Conservation (phyloP, 1,140 invertebrate species). For the Drosophila parvula region DNA sequence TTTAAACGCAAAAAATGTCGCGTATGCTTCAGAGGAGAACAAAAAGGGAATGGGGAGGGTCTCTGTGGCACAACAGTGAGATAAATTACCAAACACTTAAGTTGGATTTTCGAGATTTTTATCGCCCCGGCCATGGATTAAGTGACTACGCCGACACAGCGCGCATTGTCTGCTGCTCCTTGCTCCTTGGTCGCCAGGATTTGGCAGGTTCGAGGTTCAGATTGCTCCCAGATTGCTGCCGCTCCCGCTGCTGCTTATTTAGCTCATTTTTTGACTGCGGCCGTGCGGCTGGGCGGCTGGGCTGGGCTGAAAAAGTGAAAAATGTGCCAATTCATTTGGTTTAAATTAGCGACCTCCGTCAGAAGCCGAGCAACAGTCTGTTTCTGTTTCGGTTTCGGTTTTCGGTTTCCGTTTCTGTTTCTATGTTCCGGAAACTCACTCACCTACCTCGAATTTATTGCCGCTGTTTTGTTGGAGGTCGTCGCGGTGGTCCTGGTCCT, state of each 20-base stretch:
- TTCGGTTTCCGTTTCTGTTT: conserved; percentile 11
- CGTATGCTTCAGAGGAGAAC: conserved; percentile 40
- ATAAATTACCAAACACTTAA: conserved; percentile 84
- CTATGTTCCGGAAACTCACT: conserved; percentile 9
- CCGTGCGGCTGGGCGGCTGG: too few relatives aligned
- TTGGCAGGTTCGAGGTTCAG: conserved; percentile 25
- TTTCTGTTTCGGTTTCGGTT: conserved; percentile 33
- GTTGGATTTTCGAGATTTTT: conserved; percentile 84
- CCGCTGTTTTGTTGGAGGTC: conserved; percentile 46
- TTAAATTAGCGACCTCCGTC: conserved; percentile 82
- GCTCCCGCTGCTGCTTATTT: conserved; percentile 63
- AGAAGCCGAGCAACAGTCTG: conserved; percentile 70
- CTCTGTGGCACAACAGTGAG: conserved; percentile 53
- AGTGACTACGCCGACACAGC: conserved; percentile 65
- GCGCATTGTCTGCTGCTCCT: conserved; percentile 37
- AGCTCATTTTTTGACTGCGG: conserved; percentile 4
- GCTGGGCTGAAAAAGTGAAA: conserved; percentile 74
- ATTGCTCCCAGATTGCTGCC: conserved; percentile 6
- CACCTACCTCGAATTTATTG: conserved; percentile 32
- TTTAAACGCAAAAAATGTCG: conserved; percentile 70
- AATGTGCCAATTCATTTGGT: conserved; percentile 84
- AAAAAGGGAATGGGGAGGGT: neutral
- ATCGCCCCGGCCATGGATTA: conserved; percentile 79
- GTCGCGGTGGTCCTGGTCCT: conserved; percentile 39
- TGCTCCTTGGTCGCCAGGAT: neutral